These are phyloP conservation scores for Netelia fuscicornis DNA, from an alignment of 2,888 invertebrate species.

Conservation along the genomic window DNA sequence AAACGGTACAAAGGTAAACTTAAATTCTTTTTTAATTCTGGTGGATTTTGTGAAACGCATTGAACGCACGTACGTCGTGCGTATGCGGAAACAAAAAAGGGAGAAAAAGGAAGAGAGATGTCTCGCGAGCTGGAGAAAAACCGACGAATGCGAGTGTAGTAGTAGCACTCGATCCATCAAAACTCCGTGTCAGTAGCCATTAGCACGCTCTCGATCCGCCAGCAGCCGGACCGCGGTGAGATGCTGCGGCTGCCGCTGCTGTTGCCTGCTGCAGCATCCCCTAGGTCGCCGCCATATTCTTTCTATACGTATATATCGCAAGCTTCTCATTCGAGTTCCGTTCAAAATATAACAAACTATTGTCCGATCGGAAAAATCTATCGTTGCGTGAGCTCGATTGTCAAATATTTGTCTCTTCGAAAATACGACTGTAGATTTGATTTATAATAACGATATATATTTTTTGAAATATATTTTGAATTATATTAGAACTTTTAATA, in stretches of 20 bases:
- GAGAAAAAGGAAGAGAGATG: conserved; percentile 4
- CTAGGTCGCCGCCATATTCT: no score
- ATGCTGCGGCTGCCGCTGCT: conserved; percentile 70
- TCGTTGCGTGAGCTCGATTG: no score
- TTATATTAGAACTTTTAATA: no score
- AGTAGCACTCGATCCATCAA: conserved; percentile 86
- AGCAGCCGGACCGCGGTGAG: conserved; percentile 76
- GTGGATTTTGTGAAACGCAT: conserved; percentile 56
- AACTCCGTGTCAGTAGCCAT: conserved; percentile 88
- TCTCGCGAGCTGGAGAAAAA: conserved; percentile 37
- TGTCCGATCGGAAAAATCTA: background rate
- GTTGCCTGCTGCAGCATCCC: no score
- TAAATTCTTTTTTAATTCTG: conserved; percentile 52
- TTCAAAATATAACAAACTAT: conserved; percentile 13
- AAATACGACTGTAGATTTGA: no score
- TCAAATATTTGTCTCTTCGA: no score
- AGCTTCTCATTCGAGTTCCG: conserved; percentile 11
- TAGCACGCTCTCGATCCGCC: conserved; percentile 86
- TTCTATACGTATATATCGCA: background rate
- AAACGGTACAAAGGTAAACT: no score
- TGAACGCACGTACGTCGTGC: conserved; percentile 15
- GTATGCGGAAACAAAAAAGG: conserved; percentile 48
- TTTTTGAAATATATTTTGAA: no score
- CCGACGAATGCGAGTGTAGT: conserved; percentile 57
- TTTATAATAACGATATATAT: no score